Conservation (phyloP, 2,797 vertebrate genomes). For the Danio kyathit region DNA sequence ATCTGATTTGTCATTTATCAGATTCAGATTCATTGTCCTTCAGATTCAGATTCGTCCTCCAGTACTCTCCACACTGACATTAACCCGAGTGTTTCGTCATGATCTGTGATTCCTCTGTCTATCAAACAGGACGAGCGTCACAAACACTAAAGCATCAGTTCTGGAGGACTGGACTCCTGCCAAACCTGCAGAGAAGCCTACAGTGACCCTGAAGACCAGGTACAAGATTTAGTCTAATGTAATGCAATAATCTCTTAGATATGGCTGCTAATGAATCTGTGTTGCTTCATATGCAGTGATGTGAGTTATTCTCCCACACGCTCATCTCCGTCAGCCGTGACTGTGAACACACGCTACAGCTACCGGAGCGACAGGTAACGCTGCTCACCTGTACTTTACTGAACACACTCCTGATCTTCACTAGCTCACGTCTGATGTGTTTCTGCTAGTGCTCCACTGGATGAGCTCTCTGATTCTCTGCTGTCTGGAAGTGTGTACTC, state of each 20-base stretch:
- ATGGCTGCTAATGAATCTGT: background rate
- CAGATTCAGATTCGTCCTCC: too few species aligned
- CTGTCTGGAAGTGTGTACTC: background rate
- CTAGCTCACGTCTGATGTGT: background rate
- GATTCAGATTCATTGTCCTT: too few species aligned
- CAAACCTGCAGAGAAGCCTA: background rate
- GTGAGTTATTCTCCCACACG: background rate
- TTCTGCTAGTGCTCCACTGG: constrained; percentile 2
- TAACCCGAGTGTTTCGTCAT: background rate
- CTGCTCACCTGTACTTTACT: background rate
- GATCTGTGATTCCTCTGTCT: background rate
- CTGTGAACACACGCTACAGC: background rate
- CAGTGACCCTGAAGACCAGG: background rate
- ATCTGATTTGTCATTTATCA: too few species aligned
- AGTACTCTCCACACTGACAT: background rate
- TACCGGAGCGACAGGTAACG: background rate
- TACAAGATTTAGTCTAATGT: background rate
- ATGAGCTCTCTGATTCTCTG: constrained; percentile 21
- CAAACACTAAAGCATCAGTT: background rate
- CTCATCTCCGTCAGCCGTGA: background rate
- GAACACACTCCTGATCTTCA: background rate
- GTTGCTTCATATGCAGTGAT: background rate
- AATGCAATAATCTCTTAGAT: too few species aligned
- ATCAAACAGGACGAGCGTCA: constrained; percentile 4
- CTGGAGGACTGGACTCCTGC: background rate